Evolutionary conservation across 2,797 vertebrate species (phyloP), one percentile per base, ranked within the genome.

Genomic region (Molossus alvarezi): DNA sequence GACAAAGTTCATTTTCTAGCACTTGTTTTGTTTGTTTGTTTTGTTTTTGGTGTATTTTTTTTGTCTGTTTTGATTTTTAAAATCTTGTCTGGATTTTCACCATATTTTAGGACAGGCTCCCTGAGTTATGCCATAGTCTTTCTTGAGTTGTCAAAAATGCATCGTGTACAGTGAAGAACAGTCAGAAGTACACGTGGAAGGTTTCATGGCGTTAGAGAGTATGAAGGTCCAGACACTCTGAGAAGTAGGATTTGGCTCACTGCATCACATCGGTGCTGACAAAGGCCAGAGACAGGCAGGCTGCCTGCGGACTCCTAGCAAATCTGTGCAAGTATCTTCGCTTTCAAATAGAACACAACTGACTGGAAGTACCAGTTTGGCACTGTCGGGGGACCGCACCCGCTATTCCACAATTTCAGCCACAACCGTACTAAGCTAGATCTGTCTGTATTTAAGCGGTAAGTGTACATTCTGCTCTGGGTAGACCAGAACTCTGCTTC

Each of bases 1-100:
- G 75, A 94, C 11, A 55, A 86, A 65, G 17, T 60, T 88, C 27
- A 69, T 29, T 88, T 94, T 79, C 23, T 67, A 62, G 18, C 33
- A 81, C 14, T n/a, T 72, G 4, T 45, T 45, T 45, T 45, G 41
- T 45, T 45, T 45, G 41, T 45, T 45, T 45, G 41, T 45, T 45
- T 45, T 45, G 41, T 45, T 45, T 45, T 45, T 45, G 41, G 41
- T 45, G 41, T 6, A 45, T 45, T 45, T 45, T 45, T 72, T 83
- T 83, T 92, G 7, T 76, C 71, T 87, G 33, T 73, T 8, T 83
- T 82, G n/a, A 75, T 48, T 29, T 84, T 77, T 17, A 71, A 95
- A 96, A 82, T 60, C 7, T 75, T 89, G 20, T 64, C 48, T 85
- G 3, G 72, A 21, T 17, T 17, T 94, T 93, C 8, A 23, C 82